Percentiles rank a stretch among this genome's conserved stretches.
phyloP scores from a whole-genome alignment of 2,888 invertebrate species.

The Mystacides longicornis region DNA sequence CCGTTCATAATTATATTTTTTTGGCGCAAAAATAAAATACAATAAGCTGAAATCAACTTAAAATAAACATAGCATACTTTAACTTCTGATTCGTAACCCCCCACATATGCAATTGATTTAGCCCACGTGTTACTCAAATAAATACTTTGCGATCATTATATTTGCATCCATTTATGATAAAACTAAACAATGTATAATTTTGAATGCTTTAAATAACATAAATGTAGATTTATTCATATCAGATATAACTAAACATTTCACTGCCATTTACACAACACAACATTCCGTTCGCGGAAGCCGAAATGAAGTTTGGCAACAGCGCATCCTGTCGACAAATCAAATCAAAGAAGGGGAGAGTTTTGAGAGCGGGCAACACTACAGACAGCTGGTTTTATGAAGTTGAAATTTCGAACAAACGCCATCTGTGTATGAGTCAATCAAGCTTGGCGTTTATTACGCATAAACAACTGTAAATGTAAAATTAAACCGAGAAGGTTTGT shows the following conservation, averaged over 20 bases:
- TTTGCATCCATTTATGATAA: background rate
- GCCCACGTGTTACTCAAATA: conserved; percentile 5
- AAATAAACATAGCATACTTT: conserved; percentile 9
- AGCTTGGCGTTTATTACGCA: too few relatives aligned
- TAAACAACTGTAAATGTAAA: too few relatives aligned
- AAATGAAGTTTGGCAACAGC: conserved; percentile 22
- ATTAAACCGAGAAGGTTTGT: too few relatives aligned
- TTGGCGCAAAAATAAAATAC: background rate
- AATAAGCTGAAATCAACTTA: background rate
- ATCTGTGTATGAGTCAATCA: too few relatives aligned
- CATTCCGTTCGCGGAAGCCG: conserved; percentile 11
- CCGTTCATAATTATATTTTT: conserved; percentile 14
- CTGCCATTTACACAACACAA: conserved; percentile 13
- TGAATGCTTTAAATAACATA: background rate
- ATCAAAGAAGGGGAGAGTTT: conserved; percentile 8
- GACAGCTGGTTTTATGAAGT: conserved; percentile 20
- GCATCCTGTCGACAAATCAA: conserved; percentile 7
- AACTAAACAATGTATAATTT: background rate
- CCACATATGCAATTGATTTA: conserved; percentile 9
- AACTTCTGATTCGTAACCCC: background rate
- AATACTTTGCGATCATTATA: background rate
- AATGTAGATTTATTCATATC: conserved; percentile 8
- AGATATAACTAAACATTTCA: conserved; percentile 15
- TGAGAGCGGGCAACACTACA: too few relatives aligned
- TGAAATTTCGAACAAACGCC: too few relatives aligned